These are phyloP conservation scores for Microdon myrmicae DNA, from an alignment of 2,888 invertebrate genomes.

Conservation along the genomic window DNA sequence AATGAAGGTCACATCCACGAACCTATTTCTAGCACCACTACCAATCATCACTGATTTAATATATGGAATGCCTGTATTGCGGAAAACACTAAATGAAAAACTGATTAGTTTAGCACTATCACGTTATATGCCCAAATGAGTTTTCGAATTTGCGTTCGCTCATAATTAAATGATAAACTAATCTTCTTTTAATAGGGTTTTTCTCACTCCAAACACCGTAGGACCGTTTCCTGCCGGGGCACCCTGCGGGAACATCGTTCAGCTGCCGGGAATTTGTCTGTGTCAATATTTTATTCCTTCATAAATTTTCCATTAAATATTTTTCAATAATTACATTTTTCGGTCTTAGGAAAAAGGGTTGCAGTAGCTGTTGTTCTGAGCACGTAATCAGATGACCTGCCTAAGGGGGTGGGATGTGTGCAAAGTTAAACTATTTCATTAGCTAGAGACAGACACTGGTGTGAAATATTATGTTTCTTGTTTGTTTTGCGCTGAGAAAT, in stretches of 20 bases:
- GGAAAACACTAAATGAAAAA: slow-evolving; percentile 34
- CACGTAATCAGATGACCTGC: slow-evolving; percentile 12
- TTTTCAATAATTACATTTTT: slow-evolving; percentile 53
- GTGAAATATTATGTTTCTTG: slow-evolving; percentile 32
- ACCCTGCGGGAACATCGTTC: no score
- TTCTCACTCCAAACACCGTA: slow-evolving; percentile 33
- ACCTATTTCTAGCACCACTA: no score
- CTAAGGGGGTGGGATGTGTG: slow-evolving; percentile 14
- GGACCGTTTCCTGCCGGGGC: no score
- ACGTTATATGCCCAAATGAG: slow-evolving; percentile 52
- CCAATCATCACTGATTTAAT: no score
- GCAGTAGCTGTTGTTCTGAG: slow-evolving; percentile 26
- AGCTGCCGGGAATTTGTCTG: slow-evolving; percentile 31
- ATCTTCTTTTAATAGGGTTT: slow-evolving; percentile 62
- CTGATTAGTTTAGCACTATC: slow-evolving; percentile 51
- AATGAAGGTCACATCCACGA: no score
- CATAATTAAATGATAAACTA: slow-evolving; percentile 66
- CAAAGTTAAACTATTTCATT: slow-evolving; percentile 29
- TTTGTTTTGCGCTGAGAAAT: slow-evolving; percentile 22
- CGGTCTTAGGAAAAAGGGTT: slow-evolving; percentile 36
- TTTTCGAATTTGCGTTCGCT: slow-evolving; percentile 52
- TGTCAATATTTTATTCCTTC: slow-evolving; percentile 50
- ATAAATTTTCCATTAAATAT: slow-evolving; percentile 52
- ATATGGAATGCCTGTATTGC: no score
- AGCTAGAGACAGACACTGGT: background rate